These are phyloP conservation scores for Characodon lateralis DNA, from an alignment of 2,797 vertebrate genomes.

Conservation along the genomic window DNA sequence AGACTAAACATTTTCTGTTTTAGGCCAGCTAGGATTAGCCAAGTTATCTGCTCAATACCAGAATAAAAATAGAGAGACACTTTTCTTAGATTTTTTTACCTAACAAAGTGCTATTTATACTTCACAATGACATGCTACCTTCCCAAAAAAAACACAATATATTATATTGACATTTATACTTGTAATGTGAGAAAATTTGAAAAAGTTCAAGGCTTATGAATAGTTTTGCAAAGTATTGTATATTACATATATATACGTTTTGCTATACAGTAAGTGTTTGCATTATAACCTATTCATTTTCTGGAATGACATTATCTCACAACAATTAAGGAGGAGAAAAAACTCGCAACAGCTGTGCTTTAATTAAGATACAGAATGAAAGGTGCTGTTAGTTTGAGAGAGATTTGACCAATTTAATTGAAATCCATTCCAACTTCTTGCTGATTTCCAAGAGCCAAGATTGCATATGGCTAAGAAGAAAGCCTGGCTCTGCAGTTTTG, in stretches of 20 bases:
- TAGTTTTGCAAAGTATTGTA: neutral
- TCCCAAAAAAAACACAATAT: no score
- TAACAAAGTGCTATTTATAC: no score
- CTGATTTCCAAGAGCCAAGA: slow-evolving; percentile 16
- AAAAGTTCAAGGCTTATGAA: neutral
- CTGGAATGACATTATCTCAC: neutral
- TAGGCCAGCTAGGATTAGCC: no score
- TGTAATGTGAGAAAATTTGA: neutral
- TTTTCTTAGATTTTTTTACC: no score
- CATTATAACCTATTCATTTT: neutral
- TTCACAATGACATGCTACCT: no score
- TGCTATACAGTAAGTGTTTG: neutral
- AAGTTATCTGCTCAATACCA: no score
- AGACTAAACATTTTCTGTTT: no score
- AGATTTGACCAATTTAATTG: slow-evolving; percentile 36
- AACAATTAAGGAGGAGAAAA: neutral
- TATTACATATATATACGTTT: neutral
- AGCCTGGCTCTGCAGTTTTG: slow-evolving; percentile 35
- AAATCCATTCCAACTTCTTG: neutral
- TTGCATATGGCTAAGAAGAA: slow-evolving; percentile 19
- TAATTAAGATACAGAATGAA: neutral
- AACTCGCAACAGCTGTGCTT: neutral
- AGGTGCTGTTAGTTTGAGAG: slow-evolving; percentile 1
- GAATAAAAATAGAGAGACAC: no score
- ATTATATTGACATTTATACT: no score